Percentiles rank a stretch among this genome's conserved stretches.
Evolutionary conservation across 2,888 invertebrate species (phyloP).

Genomic region (Dryocosmus kuriphilus): DNA sequence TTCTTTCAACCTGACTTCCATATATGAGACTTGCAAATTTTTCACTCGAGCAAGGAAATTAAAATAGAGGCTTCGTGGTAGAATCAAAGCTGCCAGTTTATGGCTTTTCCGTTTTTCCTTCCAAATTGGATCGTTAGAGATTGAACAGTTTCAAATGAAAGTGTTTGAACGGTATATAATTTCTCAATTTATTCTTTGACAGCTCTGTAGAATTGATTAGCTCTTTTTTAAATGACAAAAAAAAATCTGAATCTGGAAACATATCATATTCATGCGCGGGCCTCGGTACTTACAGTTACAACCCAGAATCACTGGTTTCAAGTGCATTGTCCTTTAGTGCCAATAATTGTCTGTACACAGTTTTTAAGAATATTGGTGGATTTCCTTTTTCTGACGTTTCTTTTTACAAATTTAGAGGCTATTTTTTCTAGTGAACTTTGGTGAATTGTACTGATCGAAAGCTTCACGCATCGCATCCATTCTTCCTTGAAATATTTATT

Average conservation of each 20-base stretch:
- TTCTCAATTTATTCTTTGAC: background rate
- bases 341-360: background rate
- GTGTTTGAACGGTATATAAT: too few species aligned
- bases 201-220: background rate
- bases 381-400: background rate
- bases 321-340: background rate
- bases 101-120: background rate
- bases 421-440: background rate
- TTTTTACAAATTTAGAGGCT: background rate
- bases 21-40: background rate
- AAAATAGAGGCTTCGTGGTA: slow-evolving; percentile 10
- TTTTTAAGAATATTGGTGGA: background rate
- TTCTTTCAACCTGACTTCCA: slow-evolving; percentile 5
- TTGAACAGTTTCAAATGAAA: too few species aligned
- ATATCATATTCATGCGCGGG: slow-evolving; percentile 39
- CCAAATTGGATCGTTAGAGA: too few species aligned
- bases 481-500: slow-evolving; percentile 71
- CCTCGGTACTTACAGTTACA: slow-evolving; percentile 33
- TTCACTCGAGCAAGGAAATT: background rate
- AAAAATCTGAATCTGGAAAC: slow-evolving; percentile 11
- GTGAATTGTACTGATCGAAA: background rate
- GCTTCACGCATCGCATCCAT: background rate
- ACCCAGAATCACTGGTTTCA: slow-evolving; percentile 3
- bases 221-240: background rate
- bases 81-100: background rate